Conservation (phyloP, 2,113 vertebrate genomes). For the Dermatemys mawii region DNA sequence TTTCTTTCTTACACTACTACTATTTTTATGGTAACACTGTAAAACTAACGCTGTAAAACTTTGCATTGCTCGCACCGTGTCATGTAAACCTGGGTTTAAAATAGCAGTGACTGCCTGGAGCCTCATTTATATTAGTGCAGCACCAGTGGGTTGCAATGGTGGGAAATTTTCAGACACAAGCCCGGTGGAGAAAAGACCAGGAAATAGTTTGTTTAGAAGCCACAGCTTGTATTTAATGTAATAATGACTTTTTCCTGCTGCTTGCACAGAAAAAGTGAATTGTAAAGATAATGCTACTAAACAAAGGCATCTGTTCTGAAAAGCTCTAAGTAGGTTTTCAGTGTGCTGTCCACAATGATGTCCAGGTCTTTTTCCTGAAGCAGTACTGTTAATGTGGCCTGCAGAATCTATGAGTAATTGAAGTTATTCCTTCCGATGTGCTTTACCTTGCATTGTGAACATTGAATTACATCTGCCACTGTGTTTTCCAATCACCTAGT, state of each 20-base stretch:
- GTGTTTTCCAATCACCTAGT: neutral
- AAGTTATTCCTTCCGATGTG: neutral
- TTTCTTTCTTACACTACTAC: too few species aligned
- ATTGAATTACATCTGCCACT: neutral
- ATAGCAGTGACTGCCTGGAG: too few species aligned
- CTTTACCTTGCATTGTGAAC: neutral
- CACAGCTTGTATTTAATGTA: neutral
- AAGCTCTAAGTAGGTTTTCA: neutral
- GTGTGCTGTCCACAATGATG: neutral
- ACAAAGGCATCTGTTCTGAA: conserved; percentile 6
- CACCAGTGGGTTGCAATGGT: neutral
- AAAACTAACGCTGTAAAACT: too few species aligned
- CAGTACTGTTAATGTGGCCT: neutral
- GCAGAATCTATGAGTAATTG: neutral
- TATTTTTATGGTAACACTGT: too few species aligned
- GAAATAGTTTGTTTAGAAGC: neutral
- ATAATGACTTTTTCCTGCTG: neutral
- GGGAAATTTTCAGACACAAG: neutral
- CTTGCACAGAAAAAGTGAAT: neutral
- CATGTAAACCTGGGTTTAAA: too few species aligned
- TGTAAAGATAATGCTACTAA: neutral
- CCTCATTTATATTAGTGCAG: too few species aligned
- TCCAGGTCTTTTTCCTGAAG: neutral
- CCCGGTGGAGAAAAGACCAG: neutral
- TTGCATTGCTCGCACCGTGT: too few species aligned